Evolutionary conservation across 2,797 vertebrate species (phyloP), one percentile per base, ranked within the genome.

Genomic region (Malacoctenus gilli): DNA sequence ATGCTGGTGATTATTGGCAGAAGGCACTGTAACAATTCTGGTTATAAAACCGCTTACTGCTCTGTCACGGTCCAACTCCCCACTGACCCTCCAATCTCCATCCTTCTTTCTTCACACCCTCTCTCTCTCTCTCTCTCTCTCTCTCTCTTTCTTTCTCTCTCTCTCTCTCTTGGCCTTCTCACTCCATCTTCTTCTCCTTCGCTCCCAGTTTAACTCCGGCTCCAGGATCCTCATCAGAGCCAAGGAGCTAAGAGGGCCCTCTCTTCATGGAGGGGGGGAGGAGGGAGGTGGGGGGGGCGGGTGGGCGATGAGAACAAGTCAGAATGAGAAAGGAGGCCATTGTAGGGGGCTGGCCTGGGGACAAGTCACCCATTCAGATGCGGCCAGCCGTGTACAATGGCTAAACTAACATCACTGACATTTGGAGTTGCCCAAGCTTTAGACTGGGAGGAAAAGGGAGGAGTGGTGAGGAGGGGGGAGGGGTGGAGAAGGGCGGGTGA

Each of bases 391-490:
- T 95, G 93, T 84, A 87, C 94, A 95, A 96, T 95, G 91, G 93
- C 93, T 93, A 96, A 96, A 96, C 94, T 93, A 96, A 97, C 94
- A 95, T 92, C 90, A 86, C 80, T 89, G 93, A 92, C 92, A 89
- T 93, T 89, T 90, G 85, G 89, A 92, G 87, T 86, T 85, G 89
- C 87, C 72, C 57, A 63, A 85, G 86, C 90, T 89, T 90, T 87
- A 82, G 82, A 75, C 53, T 35, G 59, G 85, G 74, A 80, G 87
- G 77, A 77, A 87, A 78, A 78, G 73, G 85, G 82, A 80, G 75
- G 82, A 72, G 61, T 67, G 49, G 20, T 3, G 32, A 7, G 49
- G 46, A 56, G 53, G 28, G 8, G 28, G 10, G 8, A 9, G 28
- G 28, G 28, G 28, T n/a, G n/a, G n/a, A n/a, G n/a, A n/a, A n/a